Evolutionary conservation across 2,888 invertebrate species (phyloP), one percentile per base, ranked within the genome.

Genomic region (Polylopha cassiicola): DNA sequence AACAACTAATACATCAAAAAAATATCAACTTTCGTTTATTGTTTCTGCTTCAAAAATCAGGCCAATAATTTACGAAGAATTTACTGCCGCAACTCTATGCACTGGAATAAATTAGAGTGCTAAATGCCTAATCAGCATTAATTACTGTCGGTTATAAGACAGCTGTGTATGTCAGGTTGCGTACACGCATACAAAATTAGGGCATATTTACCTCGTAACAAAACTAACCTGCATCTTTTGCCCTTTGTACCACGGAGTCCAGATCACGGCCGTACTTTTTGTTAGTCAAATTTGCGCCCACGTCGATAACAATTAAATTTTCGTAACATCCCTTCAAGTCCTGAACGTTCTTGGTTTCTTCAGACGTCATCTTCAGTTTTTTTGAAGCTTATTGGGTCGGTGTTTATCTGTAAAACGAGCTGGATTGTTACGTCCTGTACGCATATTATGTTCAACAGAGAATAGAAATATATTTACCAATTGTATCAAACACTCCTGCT

Each of bases 211-310:
- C 7, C 16, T 22, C 24, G 10, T 10, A 23, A 36, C 18, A n/a
- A 16, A 14, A 57, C 65, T 63, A 82, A 93, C 95, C 96, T 78
- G 96, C 91, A 88, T 96, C 95, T 88, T 94, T 94, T 52, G 96
- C 95, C 82, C 97, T 89, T 82, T 95, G 93, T 48, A 97, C 88
- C 4, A 97, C 96, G 44, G 94, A 92, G 82, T 97, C 96, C 70
- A 97, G 88, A 87, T 97, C 97, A 74, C 95, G 90, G 71, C 91
- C 90, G 78, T 94, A 97, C 80, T 97, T 97, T 79, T 95, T 95
- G 81, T 96, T 96, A 14, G 95, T 96, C 64, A 97, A 87, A 89
- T 97, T 97, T 44, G 96, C 95, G 59, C 96, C 96, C 52, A 95
- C 92, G 81, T 97, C 97, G 51, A 96, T 92, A 61, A 97, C 90